Base-by-base conservation (phyloP, 64 coral and sea anemone species). In the Stylophora pistillata region DNA sequence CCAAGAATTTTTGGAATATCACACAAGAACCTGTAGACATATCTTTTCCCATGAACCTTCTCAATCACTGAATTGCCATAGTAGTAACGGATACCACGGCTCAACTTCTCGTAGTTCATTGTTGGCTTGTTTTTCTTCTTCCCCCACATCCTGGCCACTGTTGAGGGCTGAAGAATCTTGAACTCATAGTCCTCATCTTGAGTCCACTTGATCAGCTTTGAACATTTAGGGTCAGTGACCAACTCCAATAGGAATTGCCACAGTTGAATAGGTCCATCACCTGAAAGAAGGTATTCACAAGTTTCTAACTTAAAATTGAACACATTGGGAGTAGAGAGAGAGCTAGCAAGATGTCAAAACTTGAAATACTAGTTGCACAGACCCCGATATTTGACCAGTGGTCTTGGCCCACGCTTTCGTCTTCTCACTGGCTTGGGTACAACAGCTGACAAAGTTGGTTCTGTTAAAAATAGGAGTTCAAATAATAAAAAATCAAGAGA, bases 81-180 rank as follows among this genome's bases (percentile, higher is more conserved):
- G 65, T 99, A 99, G 77, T 99, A 99, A 21, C 97, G 81, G 28
- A 99, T 85, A 11, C 97, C 97, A 88, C 97, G 93, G 74, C 97
- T 99, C 1, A 99, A 83, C 37, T 99, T 99, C 53, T 99, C 97
- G 10, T 99, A 99, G 56, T 99, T 99, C 97, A 99, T 99, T 15
- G 86, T 95, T 0, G 97, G 97, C 77, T 99, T 99, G 18, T 99
- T 99, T 31, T 99, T 99, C 6, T 86, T 80, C 57, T 93, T 93
- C 12, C 97, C 97, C 97, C 97, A 99, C 93, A 99, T 93, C 9
- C 60, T 93, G 16, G 97, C 97, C 5, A 99, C 93, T 4, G 72
- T 76, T 13, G 66, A 55, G 15, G 97, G 97, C 15, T 93, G 91
- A 16, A 95, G 81, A 13, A 99, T 77, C 58, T 99, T 99, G 72